Evolutionary conservation across 2,888 invertebrate species (phyloP).

Genomic region (Labia minor): DNA sequence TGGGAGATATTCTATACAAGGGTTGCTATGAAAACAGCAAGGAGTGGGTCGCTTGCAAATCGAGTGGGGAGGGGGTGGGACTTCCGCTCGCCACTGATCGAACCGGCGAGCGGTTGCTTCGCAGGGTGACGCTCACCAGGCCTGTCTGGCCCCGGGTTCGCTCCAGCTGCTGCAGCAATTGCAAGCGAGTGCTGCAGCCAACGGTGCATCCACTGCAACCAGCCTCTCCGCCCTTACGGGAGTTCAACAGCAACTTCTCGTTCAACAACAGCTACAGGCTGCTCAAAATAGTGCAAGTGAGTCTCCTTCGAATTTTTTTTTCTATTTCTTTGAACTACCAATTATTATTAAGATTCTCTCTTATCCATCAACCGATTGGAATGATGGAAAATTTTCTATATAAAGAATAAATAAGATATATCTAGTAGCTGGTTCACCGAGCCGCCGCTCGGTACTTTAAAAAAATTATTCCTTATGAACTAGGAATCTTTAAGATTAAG

Average conservation of each 20-base stretch:
- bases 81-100: not conserved
- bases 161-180: slow-evolving; percentile 39
- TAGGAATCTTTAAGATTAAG: too few relatives aligned
- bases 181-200: slow-evolving; percentile 24
- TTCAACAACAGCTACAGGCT: slow-evolving; percentile 33
- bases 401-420: too few relatives aligned
- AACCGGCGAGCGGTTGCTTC: not conserved
- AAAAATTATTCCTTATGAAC: too few relatives aligned
- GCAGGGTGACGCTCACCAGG: slow-evolving; percentile 27
- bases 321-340: too few relatives aligned
- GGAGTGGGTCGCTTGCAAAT: not conserved
- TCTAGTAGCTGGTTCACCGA: too few relatives aligned
- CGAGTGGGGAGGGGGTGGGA: not conserved
- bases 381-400: too few relatives aligned
- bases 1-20: too few relatives aligned
- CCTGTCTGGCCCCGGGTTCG: slow-evolving; percentile 28
- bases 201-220: slow-evolving; percentile 33
- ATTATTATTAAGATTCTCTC: too few relatives aligned
- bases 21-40: too few relatives aligned
- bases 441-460: too few relatives aligned
- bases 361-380: too few relatives aligned
- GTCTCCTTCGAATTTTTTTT: too few relatives aligned
- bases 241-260: slow-evolving; percentile 32
- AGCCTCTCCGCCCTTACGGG: slow-evolving; percentile 37
- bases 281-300: slow-evolving; percentile 25